phyloP scores from a whole-genome alignment of 2,888 invertebrate species.

The Chaetogeoica ovagalla region DNA sequence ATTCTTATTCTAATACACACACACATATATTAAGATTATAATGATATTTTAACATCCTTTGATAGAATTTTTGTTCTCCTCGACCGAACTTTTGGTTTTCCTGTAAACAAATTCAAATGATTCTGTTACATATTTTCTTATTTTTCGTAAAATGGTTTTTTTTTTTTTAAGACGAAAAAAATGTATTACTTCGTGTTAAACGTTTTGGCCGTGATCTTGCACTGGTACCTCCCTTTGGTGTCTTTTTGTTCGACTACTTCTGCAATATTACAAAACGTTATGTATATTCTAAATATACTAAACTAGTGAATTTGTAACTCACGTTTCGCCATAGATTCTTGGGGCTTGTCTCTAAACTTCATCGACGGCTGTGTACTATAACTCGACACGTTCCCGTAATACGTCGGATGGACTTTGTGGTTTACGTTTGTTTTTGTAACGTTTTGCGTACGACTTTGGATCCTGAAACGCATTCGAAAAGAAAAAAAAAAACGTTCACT shows the following conservation, averaged over 20 bases:
- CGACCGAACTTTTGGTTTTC: constrained; percentile 26
- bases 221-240: constrained; percentile 28
- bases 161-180: background rate
- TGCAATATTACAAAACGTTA: constrained; percentile 18
- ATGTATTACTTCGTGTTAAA: constrained; percentile 39
- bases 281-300: background rate
- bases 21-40: constrained; percentile 4
- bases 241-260: constrained; percentile 38
- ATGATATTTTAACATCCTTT: constrained; percentile 42
- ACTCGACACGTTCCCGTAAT: constrained; percentile 46
- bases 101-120: background rate
- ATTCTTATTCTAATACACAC: constrained; percentile 3
- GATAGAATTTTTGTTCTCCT: constrained; percentile 36
- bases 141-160: background rate
- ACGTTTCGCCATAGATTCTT: constrained; percentile 30
- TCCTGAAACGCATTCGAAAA: background rate
- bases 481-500: background rate
- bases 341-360: constrained; percentile 22
- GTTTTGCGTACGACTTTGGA: constrained; percentile 34
- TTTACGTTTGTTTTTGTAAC: constrained; percentile 23
- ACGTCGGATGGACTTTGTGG: constrained; percentile 48
- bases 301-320: background rate
- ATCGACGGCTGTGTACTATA: constrained; percentile 9
- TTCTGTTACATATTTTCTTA: background rate
- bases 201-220: constrained; percentile 34